Conservation (phyloP, 2,888 invertebrate genomes). For the Nemurella pictetii region DNA sequence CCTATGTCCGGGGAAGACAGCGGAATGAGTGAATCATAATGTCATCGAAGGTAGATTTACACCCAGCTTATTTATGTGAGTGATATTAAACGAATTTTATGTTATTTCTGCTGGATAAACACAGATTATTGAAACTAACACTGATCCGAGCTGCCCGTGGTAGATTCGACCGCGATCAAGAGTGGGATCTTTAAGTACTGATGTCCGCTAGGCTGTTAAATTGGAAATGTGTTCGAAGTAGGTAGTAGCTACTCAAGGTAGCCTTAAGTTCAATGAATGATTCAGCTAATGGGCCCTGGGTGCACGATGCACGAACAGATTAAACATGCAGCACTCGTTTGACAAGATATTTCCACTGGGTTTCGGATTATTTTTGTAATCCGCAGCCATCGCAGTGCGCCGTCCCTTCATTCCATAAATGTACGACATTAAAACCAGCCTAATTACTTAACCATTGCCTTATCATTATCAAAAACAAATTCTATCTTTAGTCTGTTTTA, state of each 20-base stretch:
- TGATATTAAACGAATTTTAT: too few species aligned
- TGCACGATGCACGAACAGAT: background rate
- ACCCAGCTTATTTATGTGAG: too few species aligned
- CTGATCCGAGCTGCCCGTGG: too few species aligned
- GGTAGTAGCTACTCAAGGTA: too few species aligned
- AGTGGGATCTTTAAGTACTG: too few species aligned
- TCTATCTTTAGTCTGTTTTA: background rate
- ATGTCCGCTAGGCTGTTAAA: too few species aligned
- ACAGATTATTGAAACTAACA: too few species aligned
- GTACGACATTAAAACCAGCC: background rate
- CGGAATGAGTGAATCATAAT: too few species aligned
- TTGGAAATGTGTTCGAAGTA: background rate
- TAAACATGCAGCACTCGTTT: background rate
- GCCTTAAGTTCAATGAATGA: background rate
- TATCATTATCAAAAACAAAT: background rate
- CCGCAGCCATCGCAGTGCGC: background rate
- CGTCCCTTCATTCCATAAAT: background rate
- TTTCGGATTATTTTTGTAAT: background rate
- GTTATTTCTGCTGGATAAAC: too few species aligned
- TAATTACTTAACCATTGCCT: background rate
- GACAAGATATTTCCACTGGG: background rate
- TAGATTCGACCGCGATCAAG: too few species aligned
- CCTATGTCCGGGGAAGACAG: too few species aligned
- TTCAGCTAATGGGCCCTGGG: background rate
- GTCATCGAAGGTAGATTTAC: too few species aligned